A percentile compares a stretch with the other conserved stretches of the same genome.
These are phyloP conservation scores for Athalia circularis DNA, from an alignment of 2,888 invertebrate species.

Conservation along the genomic window DNA sequence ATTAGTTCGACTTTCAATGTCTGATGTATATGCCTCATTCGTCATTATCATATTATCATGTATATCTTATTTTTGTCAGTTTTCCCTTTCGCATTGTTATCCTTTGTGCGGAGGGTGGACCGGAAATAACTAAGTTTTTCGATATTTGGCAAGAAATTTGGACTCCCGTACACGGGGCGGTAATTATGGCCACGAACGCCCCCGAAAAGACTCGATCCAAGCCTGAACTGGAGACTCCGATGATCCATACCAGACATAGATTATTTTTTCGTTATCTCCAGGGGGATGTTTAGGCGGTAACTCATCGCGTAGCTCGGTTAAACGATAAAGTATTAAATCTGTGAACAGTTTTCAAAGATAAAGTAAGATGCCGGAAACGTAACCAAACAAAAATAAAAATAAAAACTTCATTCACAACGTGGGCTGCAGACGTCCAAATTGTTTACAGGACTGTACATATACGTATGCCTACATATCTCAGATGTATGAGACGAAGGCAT, in stretches of 20 bases:
- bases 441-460: not conserved
- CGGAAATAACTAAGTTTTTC: too few species aligned
- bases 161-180: too few species aligned
- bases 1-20: conserved; percentile 14
- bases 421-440: not conserved
- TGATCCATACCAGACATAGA: too few species aligned
- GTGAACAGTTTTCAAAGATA: conserved; percentile 11
- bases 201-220: too few species aligned
- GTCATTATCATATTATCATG: conserved; percentile 25
- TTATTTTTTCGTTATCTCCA: too few species aligned
- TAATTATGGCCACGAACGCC: too few species aligned
- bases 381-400: conserved; percentile 43
- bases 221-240: too few species aligned
- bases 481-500: not conserved
- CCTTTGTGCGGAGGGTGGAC: too few species aligned
- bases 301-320: not conserved
- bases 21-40: conserved; percentile 3
- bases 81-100: not conserved
- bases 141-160: too few species aligned
- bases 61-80: not conserved
- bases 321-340: conserved; percentile 17
- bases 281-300: conserved; percentile 20
- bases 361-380: conserved; percentile 21
- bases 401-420: not conserved
- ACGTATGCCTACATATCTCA: not conserved